A percentile compares a stretch with the other conserved stretches of the same genome.
Conservation (phyloP, 2,888 invertebrate genomes). For the Phorcus lineatus region DNA sequence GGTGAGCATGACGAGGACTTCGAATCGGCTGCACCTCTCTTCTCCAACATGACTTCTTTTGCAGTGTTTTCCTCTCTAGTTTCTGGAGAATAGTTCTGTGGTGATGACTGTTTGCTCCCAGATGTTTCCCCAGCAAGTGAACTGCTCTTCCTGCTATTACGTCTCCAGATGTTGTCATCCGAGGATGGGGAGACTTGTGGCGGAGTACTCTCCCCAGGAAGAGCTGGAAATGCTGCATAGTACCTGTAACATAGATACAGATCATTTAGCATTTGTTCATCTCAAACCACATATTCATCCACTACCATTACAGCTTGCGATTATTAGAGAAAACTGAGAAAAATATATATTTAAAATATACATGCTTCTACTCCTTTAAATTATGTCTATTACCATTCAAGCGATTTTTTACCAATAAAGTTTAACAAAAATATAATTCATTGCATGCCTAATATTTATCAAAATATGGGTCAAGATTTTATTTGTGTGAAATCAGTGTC, state of each 20-base stretch:
- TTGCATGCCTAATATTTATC: no score
- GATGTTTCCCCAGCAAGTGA: constrained; percentile 27
- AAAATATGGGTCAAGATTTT: no score
- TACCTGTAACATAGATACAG: constrained; percentile 67
- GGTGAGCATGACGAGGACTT: neutral
- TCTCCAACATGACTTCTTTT: neutral
- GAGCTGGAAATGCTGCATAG: constrained; percentile 76
- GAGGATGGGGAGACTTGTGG: constrained; percentile 43
- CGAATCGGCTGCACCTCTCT: neutral
- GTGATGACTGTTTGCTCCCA: constrained; percentile 22
- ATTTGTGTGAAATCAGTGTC: no score
- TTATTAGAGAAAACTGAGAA: neutral
- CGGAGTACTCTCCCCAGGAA: constrained; percentile 58
- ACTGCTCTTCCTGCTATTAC: constrained; percentile 48
- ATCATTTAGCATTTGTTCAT: neutral
- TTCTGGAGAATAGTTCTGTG: neutral
- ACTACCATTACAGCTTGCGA: no score
- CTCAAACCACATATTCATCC: no score
- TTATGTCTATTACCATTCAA: no score
- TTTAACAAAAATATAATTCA: no score
- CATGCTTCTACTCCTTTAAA: no score
- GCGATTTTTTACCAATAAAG: no score
- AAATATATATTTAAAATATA: no score
- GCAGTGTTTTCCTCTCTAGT: neutral
- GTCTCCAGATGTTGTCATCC: constrained; percentile 49